Conservation (phyloP, 2,113 vertebrate genomes). For the Pseudorasbora parva region DNA sequence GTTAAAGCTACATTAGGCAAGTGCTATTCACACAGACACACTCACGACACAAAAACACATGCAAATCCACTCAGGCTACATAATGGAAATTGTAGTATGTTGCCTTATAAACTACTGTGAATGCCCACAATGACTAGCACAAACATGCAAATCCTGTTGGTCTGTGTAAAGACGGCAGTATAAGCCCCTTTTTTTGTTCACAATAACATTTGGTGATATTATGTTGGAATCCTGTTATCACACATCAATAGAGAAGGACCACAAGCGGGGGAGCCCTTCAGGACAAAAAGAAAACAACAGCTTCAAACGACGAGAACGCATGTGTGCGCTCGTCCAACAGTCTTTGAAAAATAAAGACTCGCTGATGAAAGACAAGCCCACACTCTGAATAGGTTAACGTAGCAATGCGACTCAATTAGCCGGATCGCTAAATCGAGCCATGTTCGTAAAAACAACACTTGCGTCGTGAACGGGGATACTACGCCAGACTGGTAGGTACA, state of each 20-base stretch:
- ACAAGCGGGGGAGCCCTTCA: conserved; percentile 21
- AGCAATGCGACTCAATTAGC: conserved; percentile 49
- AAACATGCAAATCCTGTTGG: conserved; percentile 52
- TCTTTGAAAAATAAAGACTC: conserved; percentile 41
- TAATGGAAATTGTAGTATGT: conserved; percentile 41
- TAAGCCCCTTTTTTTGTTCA: conserved; percentile 20
- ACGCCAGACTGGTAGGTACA: neutral
- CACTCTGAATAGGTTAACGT: conserved; percentile 46
- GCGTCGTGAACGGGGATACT: neutral
- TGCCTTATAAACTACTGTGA: conserved; percentile 37
- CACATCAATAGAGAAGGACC: conserved; percentile 50
- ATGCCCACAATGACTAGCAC: conserved; percentile 40
- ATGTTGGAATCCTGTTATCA: conserved; percentile 55
- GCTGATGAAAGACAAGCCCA: conserved; percentile 33
- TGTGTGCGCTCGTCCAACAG: conserved; percentile 25
- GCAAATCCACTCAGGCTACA: conserved; percentile 31
- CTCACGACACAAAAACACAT: conserved; percentile 33
- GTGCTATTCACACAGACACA: conserved; percentile 48
- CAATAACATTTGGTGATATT: neutral
- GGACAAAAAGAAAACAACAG: conserved; percentile 4
- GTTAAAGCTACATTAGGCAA: conserved; percentile 45
- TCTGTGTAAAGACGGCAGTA: conserved; percentile 51
- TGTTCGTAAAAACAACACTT: neutral
- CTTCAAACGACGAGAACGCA: conserved; percentile 24
- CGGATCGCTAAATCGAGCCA: conserved; percentile 15